Percentiles rank a stretch among this genome's conserved stretches.
Evolutionary conservation across 2,113 vertebrate genomes (phyloP).

Genomic region (Pagrus major): DNA sequence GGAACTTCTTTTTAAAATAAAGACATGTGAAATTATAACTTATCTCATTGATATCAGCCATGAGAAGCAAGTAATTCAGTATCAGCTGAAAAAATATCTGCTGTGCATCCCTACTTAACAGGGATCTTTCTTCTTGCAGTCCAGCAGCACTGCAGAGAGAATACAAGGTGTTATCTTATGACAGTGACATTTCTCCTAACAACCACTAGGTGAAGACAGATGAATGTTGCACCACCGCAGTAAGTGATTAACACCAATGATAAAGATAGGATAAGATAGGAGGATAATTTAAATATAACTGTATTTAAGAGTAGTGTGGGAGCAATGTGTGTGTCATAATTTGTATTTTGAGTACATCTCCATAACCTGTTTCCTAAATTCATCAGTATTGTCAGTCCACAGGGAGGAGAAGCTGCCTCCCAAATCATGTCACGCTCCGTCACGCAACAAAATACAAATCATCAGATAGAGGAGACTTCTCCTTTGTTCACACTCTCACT

Average conservation of each 20-base stretch:
- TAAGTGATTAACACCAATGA: not conserved
- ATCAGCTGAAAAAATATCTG: no score
- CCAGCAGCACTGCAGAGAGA: not conserved
- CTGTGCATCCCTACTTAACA: no score
- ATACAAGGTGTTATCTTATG: not conserved
- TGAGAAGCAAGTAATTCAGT: no score
- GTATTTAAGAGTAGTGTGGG: not conserved
- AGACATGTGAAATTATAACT: no score
- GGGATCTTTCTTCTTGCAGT: not conserved
- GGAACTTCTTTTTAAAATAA: no score
- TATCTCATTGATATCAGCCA: no score
- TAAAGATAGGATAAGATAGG: not conserved
- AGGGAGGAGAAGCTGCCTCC: conserved; percentile 18
- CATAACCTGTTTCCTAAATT: conserved; percentile 3
- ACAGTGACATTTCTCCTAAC: conserved; percentile 13
- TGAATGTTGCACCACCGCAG: not conserved
- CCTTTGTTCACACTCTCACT: conserved; percentile 50
- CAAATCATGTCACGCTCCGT: conserved; percentile 28
- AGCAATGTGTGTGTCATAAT: not conserved
- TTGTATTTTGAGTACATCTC: not conserved
- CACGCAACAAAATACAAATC: conserved; percentile 38
- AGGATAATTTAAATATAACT: not conserved
- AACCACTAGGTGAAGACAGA: conserved; percentile 40
- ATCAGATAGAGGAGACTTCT: conserved; percentile 31
- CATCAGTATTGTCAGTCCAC: not conserved